A percentile compares a stretch with the other conserved stretches of the same genome.
phyloP scores from a whole-genome alignment of 2,113 vertebrate species.

The Urocynchramus pylzowi region DNA sequence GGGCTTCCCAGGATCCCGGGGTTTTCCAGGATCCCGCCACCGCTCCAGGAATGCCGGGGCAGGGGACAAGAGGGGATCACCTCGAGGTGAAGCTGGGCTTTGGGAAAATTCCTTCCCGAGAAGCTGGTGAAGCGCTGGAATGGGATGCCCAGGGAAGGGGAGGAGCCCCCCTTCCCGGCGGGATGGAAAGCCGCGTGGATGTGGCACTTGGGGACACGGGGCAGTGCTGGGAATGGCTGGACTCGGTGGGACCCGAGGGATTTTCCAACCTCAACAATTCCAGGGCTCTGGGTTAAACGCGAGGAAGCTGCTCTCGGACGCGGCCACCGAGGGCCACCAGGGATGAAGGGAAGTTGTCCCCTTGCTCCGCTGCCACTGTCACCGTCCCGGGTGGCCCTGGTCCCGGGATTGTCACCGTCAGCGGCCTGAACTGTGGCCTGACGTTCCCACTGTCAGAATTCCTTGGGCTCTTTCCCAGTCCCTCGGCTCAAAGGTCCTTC shows the following conservation, averaged over 20 bases:
- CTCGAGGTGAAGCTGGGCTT: not conserved
- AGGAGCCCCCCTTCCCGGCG: fast-evolving
- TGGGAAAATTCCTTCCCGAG: not conserved
- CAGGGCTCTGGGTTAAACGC: not conserved
- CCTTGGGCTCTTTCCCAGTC: not conserved
- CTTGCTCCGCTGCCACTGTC: not conserved
- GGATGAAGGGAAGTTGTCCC: not conserved
- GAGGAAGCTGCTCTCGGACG: not conserved
- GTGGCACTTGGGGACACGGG: not conserved
- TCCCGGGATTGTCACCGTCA: not conserved
- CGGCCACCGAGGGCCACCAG: not conserved
- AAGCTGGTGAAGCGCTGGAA: fast-evolving
- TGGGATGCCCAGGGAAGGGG: not conserved
- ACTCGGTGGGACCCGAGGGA: not conserved
- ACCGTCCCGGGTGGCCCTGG: not conserved
- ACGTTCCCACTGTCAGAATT: not conserved
- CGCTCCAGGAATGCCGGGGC: not conserved
- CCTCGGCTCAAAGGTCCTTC: not conserved
- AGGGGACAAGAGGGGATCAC: not conserved
- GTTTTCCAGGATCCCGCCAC: not conserved
- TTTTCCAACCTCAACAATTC: not conserved
- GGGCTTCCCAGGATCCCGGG: not conserved
- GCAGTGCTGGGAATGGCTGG: not conserved
- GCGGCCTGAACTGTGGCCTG: not conserved
- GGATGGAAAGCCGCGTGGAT: not conserved